phyloP scores from a whole-genome alignment of 2,797 vertebrate species.

The Tenualosa thibaudeaui region DNA sequence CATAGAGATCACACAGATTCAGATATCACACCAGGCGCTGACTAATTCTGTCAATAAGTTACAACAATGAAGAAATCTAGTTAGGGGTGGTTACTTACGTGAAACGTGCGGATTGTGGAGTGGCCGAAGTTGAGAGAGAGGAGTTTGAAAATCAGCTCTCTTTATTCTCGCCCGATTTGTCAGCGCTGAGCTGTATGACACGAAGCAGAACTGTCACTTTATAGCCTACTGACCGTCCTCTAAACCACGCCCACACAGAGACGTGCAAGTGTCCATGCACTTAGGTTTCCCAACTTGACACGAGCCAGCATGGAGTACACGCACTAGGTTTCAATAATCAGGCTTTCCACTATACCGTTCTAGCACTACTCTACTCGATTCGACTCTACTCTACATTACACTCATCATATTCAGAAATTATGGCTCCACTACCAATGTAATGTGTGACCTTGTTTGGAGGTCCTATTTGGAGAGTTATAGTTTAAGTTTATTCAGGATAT shows the following conservation, averaged over 20 bases:
- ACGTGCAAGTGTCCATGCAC: neutral
- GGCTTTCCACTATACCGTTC: too few species aligned
- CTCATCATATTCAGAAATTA: too few species aligned
- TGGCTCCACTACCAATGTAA: too few species aligned
- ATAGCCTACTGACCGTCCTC: neutral
- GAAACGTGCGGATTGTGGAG: neutral
- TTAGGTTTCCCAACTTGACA: neutral
- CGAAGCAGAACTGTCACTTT: neutral
- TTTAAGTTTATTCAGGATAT: too few species aligned
- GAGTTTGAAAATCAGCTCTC: neutral
- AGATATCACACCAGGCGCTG: neutral
- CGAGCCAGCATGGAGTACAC: too few species aligned
- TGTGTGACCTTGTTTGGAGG: too few species aligned
- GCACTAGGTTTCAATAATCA: too few species aligned
- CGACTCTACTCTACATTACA: too few species aligned
- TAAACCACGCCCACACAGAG: neutral
- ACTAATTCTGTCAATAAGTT: neutral
- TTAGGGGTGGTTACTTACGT: neutral
- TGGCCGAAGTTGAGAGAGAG: neutral
- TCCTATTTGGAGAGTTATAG: too few species aligned
- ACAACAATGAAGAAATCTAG: neutral
- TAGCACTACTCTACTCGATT: too few species aligned
- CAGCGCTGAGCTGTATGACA: neutral
- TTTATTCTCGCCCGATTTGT: neutral
- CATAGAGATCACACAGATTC: neutral